Base-by-base conservation (phyloP, 2,888 invertebrate genomes). In the Tupiocoris notatus region DNA sequence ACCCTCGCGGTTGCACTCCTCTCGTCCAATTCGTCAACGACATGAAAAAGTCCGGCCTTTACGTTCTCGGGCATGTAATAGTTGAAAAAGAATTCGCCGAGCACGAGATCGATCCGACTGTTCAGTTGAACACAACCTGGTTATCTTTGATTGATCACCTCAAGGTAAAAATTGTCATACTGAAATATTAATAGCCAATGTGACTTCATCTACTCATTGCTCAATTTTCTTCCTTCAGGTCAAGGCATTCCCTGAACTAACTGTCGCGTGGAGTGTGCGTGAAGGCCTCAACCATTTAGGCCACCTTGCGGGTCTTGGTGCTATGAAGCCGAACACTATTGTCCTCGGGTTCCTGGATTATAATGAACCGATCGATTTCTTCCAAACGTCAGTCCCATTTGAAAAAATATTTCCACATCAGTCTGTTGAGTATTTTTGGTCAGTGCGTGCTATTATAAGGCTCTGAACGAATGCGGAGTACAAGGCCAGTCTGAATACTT, bases 251-350 rank as follows among this genome's bases (percentile, higher is more conserved):
- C 92, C 96, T 0, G 98, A 99, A 85, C 86, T 98, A 7, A 98
- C 97, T 0, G 87, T 97, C 9, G 92, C 96, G 0, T 87, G 88
- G 76, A 90, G 91, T 0, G 91, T 99, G 0, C 88, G 97, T 0
- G 92, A 93, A 81, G 99, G 99, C 1, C 88, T 98, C 61, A 94
- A 94, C 77, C 98, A 99, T 85, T 86, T 99, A 79, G 90, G 95
- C 66, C 88, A 97, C 25, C 86, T 98, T 77, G 91, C 96, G 0
- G 99, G 99, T 1, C 90, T 99, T 83, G 99, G 99, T 0, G 99
- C 98, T 16, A 98, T 99, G 98, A 98, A 98, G 84, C 98, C 98
- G 0, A 99, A 99, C 83, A 98, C 98, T 0, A 94, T 98, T 77
- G 88, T 98, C 54, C 86, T 99, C 63, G 98, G 98, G 18, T 99